Evolutionary conservation across 2,888 invertebrate species (phyloP).

Genomic region (Dicranocentrus wangi): DNA sequence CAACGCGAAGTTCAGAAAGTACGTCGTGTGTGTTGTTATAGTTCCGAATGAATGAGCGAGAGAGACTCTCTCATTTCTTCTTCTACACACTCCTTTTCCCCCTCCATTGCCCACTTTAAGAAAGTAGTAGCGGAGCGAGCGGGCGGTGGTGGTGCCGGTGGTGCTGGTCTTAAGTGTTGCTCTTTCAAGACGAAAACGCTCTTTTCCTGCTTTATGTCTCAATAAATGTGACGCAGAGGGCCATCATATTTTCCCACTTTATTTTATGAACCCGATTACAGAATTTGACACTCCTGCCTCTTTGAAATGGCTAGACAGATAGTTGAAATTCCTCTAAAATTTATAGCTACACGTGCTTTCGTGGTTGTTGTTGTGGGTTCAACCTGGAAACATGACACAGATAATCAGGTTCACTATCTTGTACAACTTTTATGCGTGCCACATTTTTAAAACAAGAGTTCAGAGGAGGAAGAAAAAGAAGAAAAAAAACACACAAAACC

Average conservation of each 20-base stretch:
- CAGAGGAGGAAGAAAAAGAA: too few species aligned
- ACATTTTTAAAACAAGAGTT: neutral
- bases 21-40: conserved; percentile 19
- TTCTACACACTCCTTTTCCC: neutral
- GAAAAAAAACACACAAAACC: too few species aligned
- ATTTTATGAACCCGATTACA: conserved; percentile 16
- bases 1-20: conserved; percentile 17
- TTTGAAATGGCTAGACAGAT: neutral
- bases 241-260: conserved; percentile 26
- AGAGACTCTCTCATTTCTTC: conserved; percentile 15
- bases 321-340: neutral
- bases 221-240: conserved; percentile 35
- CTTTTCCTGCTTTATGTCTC: conserved; percentile 27
- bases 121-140: neutral
- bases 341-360: conserved; percentile 22
- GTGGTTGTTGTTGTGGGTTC: conserved; percentile 17
- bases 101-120: conserved; percentile 17
- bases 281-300: conserved; percentile 24
- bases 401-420: conserved; percentile 21
- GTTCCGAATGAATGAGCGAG: conserved; percentile 35
- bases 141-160: too few species aligned
- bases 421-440: neutral
- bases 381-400: conserved; percentile 56
- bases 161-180: conserved; percentile 29
- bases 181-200: conserved; percentile 1